phyloP scores from a whole-genome alignment of 2,888 invertebrate species.

The Drosophila neonasuta region DNA sequence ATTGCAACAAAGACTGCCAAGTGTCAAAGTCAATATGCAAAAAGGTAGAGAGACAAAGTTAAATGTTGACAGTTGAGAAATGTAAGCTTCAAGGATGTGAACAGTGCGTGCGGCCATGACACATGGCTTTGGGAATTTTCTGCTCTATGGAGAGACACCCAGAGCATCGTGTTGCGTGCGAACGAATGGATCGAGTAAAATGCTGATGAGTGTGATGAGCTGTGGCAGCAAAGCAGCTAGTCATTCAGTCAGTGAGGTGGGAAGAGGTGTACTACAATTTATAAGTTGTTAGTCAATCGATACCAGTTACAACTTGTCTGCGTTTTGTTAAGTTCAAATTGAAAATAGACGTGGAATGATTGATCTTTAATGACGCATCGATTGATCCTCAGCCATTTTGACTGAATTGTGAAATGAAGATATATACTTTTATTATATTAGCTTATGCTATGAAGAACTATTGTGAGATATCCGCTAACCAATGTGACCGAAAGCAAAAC shows the following conservation, averaged over 20 bases:
- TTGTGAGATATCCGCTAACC: too few relatives aligned
- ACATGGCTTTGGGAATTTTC: conserved; percentile 47
- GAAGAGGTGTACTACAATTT: background rate
- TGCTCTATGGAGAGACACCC: conserved; percentile 19
- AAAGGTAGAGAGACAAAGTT: conserved; percentile 63
- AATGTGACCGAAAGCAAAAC: too few relatives aligned
- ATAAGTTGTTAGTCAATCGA: conserved; percentile 19
- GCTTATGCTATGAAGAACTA: too few relatives aligned
- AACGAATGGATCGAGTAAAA: conserved; percentile 28
- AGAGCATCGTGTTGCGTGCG: conserved; percentile 20
- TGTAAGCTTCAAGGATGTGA: conserved; percentile 76
- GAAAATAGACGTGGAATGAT: conserved; percentile 11
- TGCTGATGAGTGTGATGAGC: conserved; percentile 3
- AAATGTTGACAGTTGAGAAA: conserved; percentile 79
- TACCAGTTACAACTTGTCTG: conserved; percentile 4
- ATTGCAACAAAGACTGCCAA: conserved; percentile 61
- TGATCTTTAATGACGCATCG: background rate
- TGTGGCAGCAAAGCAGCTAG: conserved; percentile 5
- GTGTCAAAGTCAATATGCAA: conserved; percentile 78
- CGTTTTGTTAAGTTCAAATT: background rate
- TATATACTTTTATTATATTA: too few relatives aligned
- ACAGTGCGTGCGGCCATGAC: conserved; percentile 54
- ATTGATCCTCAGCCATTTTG: conserved; percentile 7
- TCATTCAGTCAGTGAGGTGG: background rate
- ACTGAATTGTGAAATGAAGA: background rate